phyloP scores from a whole-genome alignment of 1,140 invertebrate species.

The Drosophila nigromelanica region DNA sequence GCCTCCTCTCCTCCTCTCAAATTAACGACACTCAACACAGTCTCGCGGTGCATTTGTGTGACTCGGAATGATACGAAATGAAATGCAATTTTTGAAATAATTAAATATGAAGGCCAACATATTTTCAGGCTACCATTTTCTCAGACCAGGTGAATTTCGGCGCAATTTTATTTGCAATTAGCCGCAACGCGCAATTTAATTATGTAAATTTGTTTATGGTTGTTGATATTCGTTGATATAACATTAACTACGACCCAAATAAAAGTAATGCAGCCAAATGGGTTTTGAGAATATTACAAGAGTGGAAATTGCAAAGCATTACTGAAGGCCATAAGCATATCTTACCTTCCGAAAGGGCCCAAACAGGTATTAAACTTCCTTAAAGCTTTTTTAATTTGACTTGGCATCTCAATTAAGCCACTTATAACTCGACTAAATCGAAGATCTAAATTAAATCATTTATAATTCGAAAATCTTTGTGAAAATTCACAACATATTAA shows the following conservation, averaged over 20 bases:
- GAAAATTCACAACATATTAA: no score
- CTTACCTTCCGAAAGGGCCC: no score
- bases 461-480: no score
- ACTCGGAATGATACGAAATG: slow-evolving; percentile 54
- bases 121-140: slow-evolving; percentile 32
- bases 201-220: slow-evolving; percentile 54
- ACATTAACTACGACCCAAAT: neutral
- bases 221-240: slow-evolving; percentile 1
- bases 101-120: slow-evolving; percentile 71
- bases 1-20: slow-evolving; percentile 53
- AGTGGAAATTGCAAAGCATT: neutral
- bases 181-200: slow-evolving; percentile 36
- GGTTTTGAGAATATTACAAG: neutral
- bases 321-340: no score
- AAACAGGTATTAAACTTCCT: no score
- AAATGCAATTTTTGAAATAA: slow-evolving; percentile 77
- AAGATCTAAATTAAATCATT: no score
- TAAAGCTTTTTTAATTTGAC: no score
- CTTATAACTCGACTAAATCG: no score
- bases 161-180: slow-evolving; percentile 67
- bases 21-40: slow-evolving; percentile 70
- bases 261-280: neutral
- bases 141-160: slow-evolving; percentile 30
- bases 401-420: no score
- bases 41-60: slow-evolving; percentile 18